Percentiles rank a stretch among this genome's conserved stretches.
These are phyloP conservation scores for Drosophila ananassae DNA, from an alignment of 1,140 invertebrate species.

Conservation along the genomic window DNA sequence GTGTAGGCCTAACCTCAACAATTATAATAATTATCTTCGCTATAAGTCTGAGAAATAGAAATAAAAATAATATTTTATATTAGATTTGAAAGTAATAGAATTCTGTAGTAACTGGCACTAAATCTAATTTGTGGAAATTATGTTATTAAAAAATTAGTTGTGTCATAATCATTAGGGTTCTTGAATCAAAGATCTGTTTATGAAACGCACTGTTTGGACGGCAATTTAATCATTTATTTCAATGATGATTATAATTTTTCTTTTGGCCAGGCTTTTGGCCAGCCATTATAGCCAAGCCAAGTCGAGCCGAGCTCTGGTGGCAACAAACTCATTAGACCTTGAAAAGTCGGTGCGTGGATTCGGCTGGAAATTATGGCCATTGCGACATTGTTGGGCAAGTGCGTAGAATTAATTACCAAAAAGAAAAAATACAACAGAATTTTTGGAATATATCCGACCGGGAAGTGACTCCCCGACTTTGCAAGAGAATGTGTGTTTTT, in stretches of 20 bases:
- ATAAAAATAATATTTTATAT: no score
- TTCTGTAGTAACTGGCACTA: constrained; percentile 16
- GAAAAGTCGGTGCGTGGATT: constrained; percentile 60
- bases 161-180: constrained; percentile 4
- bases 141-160: constrained; percentile 18
- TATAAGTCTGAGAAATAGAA: no score
- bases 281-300: constrained; percentile 62
- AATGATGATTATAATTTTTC: constrained; percentile 75
- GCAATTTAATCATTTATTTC: constrained; percentile 75
- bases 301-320: constrained; percentile 9
- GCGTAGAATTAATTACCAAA: constrained; percentile 76
- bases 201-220: constrained; percentile 40
- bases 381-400: constrained; percentile 72
- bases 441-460: constrained; percentile 2
- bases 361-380: constrained; percentile 61
- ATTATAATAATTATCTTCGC: no score
- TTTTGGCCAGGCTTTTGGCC: constrained; percentile 40
- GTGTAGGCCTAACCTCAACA: no score
- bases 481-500: constrained; percentile 38
- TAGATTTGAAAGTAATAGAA: constrained; percentile 9
- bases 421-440: constrained; percentile 22
- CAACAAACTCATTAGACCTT: constrained; percentile 81
- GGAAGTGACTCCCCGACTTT: constrained; percentile 25
- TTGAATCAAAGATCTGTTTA: neutral
- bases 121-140: neutral